These are phyloP conservation scores for Sebastes diploproa DNA, from an alignment of 2,797 vertebrate genomes.

Conservation along the genomic window DNA sequence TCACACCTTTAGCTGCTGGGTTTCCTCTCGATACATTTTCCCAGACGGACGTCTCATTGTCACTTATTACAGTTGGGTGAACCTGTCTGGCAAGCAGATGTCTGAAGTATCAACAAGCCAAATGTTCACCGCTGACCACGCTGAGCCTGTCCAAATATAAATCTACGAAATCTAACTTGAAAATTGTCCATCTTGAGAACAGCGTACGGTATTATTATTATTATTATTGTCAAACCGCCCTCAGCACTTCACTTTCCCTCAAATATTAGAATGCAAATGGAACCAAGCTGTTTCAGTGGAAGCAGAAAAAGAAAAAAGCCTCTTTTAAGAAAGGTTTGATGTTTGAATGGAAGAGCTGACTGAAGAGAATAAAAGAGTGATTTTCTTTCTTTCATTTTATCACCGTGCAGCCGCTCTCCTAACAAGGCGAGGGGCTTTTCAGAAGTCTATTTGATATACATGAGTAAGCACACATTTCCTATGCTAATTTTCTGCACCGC, in stretches of 20 bases:
- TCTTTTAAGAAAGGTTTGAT: conserved; percentile 37
- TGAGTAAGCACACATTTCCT: conserved; percentile 65
- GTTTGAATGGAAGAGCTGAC: conserved; percentile 32
- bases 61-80: conserved; percentile 68
- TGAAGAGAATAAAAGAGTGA: conserved; percentile 25
- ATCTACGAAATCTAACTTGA: not conserved
- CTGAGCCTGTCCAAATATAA: not conserved
- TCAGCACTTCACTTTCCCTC: conserved; percentile 14
- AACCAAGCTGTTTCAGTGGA: not conserved
- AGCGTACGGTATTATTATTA: not conserved
- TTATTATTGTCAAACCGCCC: not conserved
- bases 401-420: not conserved
- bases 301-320: not conserved
- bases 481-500: conserved; percentile 51
- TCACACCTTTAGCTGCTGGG: conserved; percentile 72
- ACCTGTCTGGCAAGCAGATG: conserved; percentile 57
- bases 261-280: conserved; percentile 51
- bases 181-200: not conserved
- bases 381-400: conserved; percentile 16
- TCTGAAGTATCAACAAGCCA: conserved; percentile 37
- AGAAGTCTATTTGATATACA: conserved; percentile 63
- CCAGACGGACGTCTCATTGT: conserved; percentile 67
- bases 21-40: conserved; percentile 62
- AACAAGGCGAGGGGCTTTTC: conserved; percentile 41
- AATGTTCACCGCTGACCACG: not conserved